Evolutionary conservation across 2,888 invertebrate species (phyloP), one percentile per base, ranked within the genome.

Genomic region (Axea sp.): DNA sequence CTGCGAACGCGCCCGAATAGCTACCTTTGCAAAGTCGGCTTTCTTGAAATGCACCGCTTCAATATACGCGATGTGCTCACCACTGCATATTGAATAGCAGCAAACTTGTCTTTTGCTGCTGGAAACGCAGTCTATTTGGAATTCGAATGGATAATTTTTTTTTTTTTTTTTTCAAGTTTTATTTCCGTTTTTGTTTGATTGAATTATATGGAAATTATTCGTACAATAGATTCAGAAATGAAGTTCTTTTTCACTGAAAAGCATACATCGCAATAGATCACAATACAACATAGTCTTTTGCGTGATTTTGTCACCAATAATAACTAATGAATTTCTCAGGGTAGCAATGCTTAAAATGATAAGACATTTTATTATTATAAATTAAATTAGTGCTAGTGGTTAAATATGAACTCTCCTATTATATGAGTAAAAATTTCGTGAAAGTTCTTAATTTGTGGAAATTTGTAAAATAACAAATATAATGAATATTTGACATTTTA

Each of bases 1-100:
- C 67, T 22, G 24, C 31, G 60, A 71, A 71, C 62, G 62, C 68
- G 51, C 47, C 67, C 57, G 49, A 59, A 60, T 53, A 43, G 62
- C 60, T 62, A 51, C 49, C 47, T 73, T 68, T 62, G 64, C 49
- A 12, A 65, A 69, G 74, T 75, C 59, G 72, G 65, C 72, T 72
- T 65, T 72, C 59, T 72, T 72, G 65, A 60, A 74, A 74, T 68
- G 69, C 64, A 62, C 57, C 67, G 51, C 68, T 73, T 67, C 62
- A 65, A 65, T 64, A 59, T 69, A 59, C 47, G 53, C 69, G 64
- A 64, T 64, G 64, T 49, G 64, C 28, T 67, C 45, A 53, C 68
- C 53, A 47, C 68, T 69, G 69, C 69, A 74, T 74, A 65, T 74
- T 74, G 74, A 74, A 59, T 53, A 69, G 74, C 51, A 39, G 31